phyloP scores from a whole-genome alignment of 1,140 invertebrate species.

The Cotesia vestalis region DNA sequence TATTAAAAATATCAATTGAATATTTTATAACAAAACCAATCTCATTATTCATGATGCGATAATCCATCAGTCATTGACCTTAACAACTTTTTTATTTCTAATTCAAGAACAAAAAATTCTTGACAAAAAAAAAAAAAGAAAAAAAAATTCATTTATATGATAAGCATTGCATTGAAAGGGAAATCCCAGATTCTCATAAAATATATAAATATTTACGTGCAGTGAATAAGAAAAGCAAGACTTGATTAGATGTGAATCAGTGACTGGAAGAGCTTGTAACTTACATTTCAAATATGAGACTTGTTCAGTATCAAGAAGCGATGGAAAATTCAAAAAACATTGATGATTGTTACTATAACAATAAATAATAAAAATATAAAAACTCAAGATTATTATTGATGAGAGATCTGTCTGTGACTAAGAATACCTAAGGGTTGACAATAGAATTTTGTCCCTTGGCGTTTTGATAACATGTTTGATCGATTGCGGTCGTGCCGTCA shows the following conservation, averaged over 20 bases:
- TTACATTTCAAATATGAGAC: constrained; percentile 9
- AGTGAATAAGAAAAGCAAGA: background rate
- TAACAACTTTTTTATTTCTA: background rate
- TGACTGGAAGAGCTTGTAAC: background rate
- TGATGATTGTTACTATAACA: no score
- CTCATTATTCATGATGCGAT: no score
- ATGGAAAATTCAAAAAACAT: background rate
- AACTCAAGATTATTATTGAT: background rate
- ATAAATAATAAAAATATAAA: no score
- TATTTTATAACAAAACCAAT: no score
- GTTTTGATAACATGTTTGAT: constrained; percentile 31
- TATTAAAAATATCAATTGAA: no score
- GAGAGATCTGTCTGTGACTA: constrained; percentile 16
- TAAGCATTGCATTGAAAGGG: constrained; percentile 23
- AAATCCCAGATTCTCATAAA: constrained; percentile 7
- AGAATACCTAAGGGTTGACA: constrained; percentile 31
- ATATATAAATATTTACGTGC: constrained; percentile 10
- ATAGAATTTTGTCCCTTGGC: constrained; percentile 28
- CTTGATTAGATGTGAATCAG: background rate
- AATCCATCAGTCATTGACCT: background rate
- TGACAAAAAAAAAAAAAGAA: constrained; percentile 13
- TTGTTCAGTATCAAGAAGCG: background rate
- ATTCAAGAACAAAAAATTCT: constrained; percentile 2
- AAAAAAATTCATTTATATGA: constrained; percentile 8
- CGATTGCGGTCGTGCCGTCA: constrained; percentile 27